Base-by-base conservation (phyloP, 2,888 invertebrate genomes). In the Aspidiotus rigidus region DNA sequence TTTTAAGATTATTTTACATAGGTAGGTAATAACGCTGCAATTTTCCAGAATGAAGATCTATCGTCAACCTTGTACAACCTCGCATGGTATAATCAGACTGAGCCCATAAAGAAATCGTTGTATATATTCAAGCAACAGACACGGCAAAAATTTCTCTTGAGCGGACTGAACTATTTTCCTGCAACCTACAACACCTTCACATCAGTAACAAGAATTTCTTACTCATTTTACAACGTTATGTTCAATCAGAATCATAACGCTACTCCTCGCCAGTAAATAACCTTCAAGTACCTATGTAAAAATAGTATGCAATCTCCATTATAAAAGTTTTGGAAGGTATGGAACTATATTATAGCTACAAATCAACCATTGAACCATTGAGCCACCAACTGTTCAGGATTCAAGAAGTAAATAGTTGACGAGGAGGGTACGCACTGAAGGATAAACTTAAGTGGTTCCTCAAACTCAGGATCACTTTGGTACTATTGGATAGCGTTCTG, bases 221-320 rank as follows among this genome's bases (percentile, higher is more conserved):
- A 62, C 7, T 62, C 62, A n/a, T 62, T n/a, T 62, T 13, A 11
- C 40, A 62, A 62, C 44, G 2, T 62, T 44, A 16, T 62, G 40
- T n/a, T 53, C 13, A 53, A 53, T 53, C 28, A 28, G 28, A 28
- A 28, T 28, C 28, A 28, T 28, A 28, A 3, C 28, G 28, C 2
- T 28, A 28, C 28, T 28, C 5, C 28, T 28, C 28, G 28, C 28
- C 28, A 28, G 28, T 28, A 5, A n/a, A 28, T 28, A 5, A 28
- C 28, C 28, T 5, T 1, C 28, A 28, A 5, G 28, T 28, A 5
- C n/a, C n/a, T n/a, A n/a, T n/a, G n/a, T n/a, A n/a, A n/a, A n/a
- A n/a, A n/a, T n/a, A 28, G 28, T 28, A 28, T 1, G 28, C 28
- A 28, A 1, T 5, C 5, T 28, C 5, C 28, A 28, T 28, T 5